phyloP scores from a whole-genome alignment of 2,113 vertebrate genomes.

The Macrotis lagotis region DNA sequence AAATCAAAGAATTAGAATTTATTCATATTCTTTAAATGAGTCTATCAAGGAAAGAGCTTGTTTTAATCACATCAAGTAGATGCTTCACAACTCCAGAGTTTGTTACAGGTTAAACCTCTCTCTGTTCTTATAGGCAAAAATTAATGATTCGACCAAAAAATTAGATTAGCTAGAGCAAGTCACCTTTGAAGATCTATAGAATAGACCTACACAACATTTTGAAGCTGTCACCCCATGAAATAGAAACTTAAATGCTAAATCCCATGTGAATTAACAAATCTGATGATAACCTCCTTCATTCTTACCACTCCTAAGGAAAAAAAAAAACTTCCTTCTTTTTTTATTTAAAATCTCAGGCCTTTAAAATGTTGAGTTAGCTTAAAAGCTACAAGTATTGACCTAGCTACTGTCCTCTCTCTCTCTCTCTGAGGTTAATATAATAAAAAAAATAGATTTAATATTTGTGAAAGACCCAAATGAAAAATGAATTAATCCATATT shows the following conservation, averaged over 20 bases:
- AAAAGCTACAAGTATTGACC: neutral
- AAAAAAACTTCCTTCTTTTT: neutral
- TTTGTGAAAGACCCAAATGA: neutral
- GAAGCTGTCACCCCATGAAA: slow-evolving; percentile 50
- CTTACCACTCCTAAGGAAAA: neutral
- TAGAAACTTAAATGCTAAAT: slow-evolving; percentile 42
- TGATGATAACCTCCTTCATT: slow-evolving; percentile 23
- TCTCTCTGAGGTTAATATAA: slow-evolving; percentile 15
- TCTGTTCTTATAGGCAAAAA: slow-evolving; percentile 61
- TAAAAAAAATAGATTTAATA: rapidly evolving
- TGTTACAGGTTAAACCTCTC: slow-evolving; percentile 32
- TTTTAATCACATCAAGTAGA: slow-evolving; percentile 62
- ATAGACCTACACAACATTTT: slow-evolving; percentile 64
- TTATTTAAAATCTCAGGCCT: neutral
- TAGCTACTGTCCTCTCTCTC: neutral
- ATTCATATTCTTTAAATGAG: slow-evolving; percentile 60
- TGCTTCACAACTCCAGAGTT: slow-evolving; percentile 50
- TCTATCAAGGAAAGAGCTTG: slow-evolving; percentile 58
- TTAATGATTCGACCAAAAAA: slow-evolving; percentile 59
- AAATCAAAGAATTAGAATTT: slow-evolving; percentile 77
- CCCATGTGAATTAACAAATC: slow-evolving; percentile 30
- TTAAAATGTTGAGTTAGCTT: neutral
- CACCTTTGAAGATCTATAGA: slow-evolving; percentile 54
- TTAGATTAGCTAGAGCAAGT: slow-evolving; percentile 61
- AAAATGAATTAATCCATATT: neutral